Conservation (phyloP, 2,113 vertebrate genomes). For the Rhinogobius similis region DNA sequence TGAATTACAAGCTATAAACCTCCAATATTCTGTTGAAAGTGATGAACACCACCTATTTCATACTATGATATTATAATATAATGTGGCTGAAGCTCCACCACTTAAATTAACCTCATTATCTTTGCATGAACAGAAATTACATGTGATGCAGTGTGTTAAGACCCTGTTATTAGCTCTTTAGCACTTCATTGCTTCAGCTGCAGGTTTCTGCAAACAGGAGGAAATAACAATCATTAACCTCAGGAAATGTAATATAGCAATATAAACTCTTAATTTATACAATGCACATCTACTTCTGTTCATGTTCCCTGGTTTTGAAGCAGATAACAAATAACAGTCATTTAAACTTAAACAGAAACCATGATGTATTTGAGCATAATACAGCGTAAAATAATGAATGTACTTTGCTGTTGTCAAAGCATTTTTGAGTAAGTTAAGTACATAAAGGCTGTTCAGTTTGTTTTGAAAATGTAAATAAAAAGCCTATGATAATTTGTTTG, state of each 20-base stretch:
- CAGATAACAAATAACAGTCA: no score
- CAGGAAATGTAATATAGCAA: conserved; percentile 11
- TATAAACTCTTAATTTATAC: conserved; percentile 39
- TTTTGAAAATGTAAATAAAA: no score
- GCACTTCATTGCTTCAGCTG: conserved; percentile 15
- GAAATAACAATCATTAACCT: conserved; percentile 54
- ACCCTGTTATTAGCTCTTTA: conserved; percentile 18
- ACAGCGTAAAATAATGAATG: no score
- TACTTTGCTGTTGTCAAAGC: not conserved
- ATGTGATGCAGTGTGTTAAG: conserved; percentile 4
- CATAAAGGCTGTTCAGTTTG: no score
- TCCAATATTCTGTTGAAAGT: no score
- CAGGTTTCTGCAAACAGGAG: conserved; percentile 25
- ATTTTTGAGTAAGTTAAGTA: no score
- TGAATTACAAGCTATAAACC: no score
- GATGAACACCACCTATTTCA: no score
- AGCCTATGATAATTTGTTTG: no score
- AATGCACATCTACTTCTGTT: not conserved
- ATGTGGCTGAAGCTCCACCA: not conserved
- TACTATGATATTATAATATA: not conserved
- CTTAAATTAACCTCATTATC: not conserved
- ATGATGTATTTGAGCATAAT: no score
- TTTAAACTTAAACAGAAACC: no score
- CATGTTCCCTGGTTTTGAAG: no score
- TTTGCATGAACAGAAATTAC: conserved; percentile 2